Evolutionary conservation across 2,113 vertebrate species (phyloP).

Genomic region (Oryzias javanicus): DNA sequence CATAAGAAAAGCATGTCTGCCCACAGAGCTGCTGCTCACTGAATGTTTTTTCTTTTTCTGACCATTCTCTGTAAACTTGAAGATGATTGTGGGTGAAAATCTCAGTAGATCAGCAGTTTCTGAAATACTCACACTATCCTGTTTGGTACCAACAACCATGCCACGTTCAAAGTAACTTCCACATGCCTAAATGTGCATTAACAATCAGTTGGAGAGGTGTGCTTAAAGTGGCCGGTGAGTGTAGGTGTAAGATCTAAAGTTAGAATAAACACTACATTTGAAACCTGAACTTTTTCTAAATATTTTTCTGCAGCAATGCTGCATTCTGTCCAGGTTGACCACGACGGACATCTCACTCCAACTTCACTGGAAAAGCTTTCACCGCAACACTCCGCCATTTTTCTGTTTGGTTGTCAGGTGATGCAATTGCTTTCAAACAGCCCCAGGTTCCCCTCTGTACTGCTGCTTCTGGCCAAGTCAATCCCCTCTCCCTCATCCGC

Average conservation of each 20-base stretch:
- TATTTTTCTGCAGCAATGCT: constrained; percentile 40
- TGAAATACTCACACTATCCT: too few species aligned
- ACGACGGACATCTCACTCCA: constrained; percentile 56
- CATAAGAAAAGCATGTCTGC: too few species aligned
- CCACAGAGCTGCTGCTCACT: too few species aligned
- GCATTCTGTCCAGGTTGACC: constrained; percentile 26
- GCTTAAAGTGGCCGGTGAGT: too few species aligned
- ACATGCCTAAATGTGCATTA: too few species aligned
- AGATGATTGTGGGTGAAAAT: too few species aligned
- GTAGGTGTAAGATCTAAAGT: neutral
- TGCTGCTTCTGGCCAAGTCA: constrained; percentile 74
- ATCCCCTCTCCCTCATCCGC: constrained; percentile 62
- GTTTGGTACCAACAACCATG: too few species aligned
- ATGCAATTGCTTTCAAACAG: constrained; percentile 65
- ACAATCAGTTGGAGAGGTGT: too few species aligned
- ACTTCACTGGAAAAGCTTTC: constrained; percentile 76
- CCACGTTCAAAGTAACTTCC: too few species aligned
- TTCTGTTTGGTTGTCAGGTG: constrained; percentile 80
- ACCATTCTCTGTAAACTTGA: too few species aligned
- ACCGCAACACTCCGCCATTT: constrained; percentile 75
- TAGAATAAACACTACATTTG: neutral
- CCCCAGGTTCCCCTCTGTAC: constrained; percentile 62
- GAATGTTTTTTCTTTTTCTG: too few species aligned
- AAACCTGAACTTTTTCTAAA: neutral
- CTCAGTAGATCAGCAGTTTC: too few species aligned